Conservation (phyloP, 2,888 invertebrate genomes). For the Cryptocephalus primarius region DNA sequence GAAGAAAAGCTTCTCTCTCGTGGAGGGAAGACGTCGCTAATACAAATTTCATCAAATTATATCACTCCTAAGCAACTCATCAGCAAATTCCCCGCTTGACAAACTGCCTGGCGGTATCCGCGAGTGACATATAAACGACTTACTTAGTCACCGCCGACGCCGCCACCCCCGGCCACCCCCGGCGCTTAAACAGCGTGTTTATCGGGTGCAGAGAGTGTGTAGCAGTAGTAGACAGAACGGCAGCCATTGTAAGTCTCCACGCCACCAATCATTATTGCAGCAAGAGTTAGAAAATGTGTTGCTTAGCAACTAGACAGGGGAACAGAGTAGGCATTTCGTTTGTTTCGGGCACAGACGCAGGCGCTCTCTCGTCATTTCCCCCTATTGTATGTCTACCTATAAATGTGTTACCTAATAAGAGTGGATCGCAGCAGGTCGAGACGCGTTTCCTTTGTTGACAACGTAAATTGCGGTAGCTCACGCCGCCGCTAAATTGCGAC, state of each 20-base stretch:
- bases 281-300: constrained; percentile 37
- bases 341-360: constrained; percentile 3
- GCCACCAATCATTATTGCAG: constrained; percentile 39
- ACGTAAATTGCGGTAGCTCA: neutral
- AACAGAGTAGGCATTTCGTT: constrained; percentile 6
- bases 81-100: constrained; percentile 4
- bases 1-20: neutral
- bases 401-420: too few species aligned
- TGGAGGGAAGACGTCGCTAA: neutral
- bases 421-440: neutral
- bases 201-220: constrained; percentile 28
- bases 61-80: constrained; percentile 3
- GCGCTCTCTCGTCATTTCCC: too few species aligned
- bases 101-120: constrained; percentile 1
- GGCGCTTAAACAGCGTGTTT: constrained; percentile 28
- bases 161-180: neutral
- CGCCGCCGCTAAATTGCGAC: too few species aligned
- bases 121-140: constrained; percentile 5
- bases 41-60: neutral
- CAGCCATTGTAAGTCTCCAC: constrained; percentile 37
- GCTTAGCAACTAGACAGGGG: constrained; percentile 31
- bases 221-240: constrained; percentile 23
- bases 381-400: too few species aligned
- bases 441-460: constrained; percentile 4
- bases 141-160: constrained; percentile 3